A percentile compares a stretch with the other conserved stretches of the same genome.
Evolutionary conservation across 2,113 vertebrate species (phyloP).

Genomic region (Hymenochirus boettgeri): DNA sequence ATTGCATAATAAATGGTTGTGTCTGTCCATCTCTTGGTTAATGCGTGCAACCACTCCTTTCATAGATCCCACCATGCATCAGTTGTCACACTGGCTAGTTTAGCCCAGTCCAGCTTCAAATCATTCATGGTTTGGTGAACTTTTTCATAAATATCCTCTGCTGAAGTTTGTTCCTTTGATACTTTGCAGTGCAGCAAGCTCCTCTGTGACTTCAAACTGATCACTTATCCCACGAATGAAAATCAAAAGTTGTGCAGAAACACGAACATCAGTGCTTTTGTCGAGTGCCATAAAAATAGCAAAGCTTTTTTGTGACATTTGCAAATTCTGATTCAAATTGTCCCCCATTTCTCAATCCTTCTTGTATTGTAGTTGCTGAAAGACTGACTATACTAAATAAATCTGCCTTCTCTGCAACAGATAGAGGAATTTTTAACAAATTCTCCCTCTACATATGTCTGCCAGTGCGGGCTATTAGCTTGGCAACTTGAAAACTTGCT

Average conservation of each 20-base stretch:
- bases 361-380: not conserved
- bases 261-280: conserved; percentile 31
- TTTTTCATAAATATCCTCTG: not conserved
- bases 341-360: conserved; percentile 2
- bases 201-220: conserved; percentile 15
- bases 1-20: not conserved
- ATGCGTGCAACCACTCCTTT: conserved; percentile 17
- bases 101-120: not conserved
- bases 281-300: conserved; percentile 30
- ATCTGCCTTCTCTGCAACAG: not conserved
- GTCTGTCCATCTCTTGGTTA: conserved; percentile 10
- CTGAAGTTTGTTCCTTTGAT: conserved; percentile 9
- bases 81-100: conserved; percentile 1
- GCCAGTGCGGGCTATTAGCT: not conserved
- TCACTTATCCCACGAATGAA: conserved; percentile 24
- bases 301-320: conserved; percentile 29
- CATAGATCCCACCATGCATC: conserved; percentile 6
- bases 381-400: not conserved
- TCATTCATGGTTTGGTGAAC: not conserved
- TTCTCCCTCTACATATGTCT: not conserved
- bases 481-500: conserved; percentile 16
- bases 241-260: conserved; percentile 30
- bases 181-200: conserved; percentile 22
- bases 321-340: conserved; percentile 6
- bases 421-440: not conserved